phyloP scores from a whole-genome alignment of 2,888 invertebrate species.

The Agrilus mali region DNA sequence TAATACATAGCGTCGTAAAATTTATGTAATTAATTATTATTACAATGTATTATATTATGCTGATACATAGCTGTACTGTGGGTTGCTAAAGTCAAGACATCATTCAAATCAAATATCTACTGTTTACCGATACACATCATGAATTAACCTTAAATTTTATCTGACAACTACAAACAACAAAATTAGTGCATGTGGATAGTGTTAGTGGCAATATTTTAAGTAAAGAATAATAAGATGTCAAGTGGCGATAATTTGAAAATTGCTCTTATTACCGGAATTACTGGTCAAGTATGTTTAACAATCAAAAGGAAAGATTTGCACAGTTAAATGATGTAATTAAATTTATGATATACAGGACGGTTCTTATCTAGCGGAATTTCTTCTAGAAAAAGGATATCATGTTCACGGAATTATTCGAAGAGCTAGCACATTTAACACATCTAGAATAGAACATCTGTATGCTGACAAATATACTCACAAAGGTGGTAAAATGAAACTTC shows the following conservation, averaged over 20 bases:
- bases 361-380: conserved; percentile 89
- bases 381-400: conserved; percentile 83
- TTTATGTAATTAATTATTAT: too few relatives aligned
- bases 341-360: conserved; percentile 64
- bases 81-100: too few relatives aligned
- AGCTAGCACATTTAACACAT: conserved; percentile 93
- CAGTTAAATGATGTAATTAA: neutral
- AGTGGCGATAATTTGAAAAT: conserved; percentile 41
- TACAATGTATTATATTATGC: too few relatives aligned
- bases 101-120: too few relatives aligned
- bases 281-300: conserved; percentile 69
- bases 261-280: conserved; percentile 92
- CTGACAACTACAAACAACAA: too few relatives aligned
- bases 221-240: conserved; percentile 10
- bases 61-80: too few relatives aligned
- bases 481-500: conserved; percentile 82
- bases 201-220: neutral
- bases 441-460: conserved; percentile 91
- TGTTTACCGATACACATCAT: too few relatives aligned
- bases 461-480: conserved; percentile 79
- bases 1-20: too few relatives aligned
- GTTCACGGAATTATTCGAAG: conserved; percentile 94
- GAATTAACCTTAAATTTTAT: too few relatives aligned
- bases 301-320: neutral
- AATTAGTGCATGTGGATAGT: too few relatives aligned